phyloP scores from a whole-genome alignment of 2,888 invertebrate species.

The Scelioninae gen. 2 region DNA sequence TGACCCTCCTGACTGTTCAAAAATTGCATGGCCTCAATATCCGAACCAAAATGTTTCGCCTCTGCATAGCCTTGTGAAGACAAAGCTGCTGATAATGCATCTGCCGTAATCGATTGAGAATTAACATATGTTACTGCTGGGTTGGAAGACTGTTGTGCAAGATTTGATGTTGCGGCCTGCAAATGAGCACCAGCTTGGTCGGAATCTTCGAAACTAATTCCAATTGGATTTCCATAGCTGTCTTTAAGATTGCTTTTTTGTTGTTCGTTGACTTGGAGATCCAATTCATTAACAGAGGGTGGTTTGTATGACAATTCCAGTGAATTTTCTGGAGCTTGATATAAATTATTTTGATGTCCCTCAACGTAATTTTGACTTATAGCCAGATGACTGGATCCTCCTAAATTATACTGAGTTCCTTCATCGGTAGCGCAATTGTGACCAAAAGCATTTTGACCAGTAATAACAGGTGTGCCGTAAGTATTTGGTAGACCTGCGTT shows the following conservation, averaged over 20 bases:
- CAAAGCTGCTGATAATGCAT: constrained; percentile 63
- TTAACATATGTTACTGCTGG: neutral
- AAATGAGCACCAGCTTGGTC: constrained; percentile 56
- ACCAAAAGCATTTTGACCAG: no score
- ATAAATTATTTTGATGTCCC: constrained; percentile 29
- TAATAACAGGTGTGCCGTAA: constrained; percentile 67
- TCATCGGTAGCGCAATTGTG: no score
- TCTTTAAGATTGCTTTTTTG: constrained; percentile 68
- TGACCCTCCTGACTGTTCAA: constrained; percentile 67
- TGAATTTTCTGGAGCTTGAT: constrained; percentile 56
- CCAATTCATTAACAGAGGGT: constrained; percentile 67
- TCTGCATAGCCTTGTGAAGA: constrained; percentile 66
- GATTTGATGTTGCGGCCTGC: constrained; percentile 39
- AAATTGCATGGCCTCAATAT: constrained; percentile 68
- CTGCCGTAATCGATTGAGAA: constrained; percentile 62
- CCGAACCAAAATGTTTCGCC: constrained; percentile 64
- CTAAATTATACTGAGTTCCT: constrained; percentile 52
- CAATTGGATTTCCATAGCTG: constrained; percentile 71
- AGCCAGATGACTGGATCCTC: no score
- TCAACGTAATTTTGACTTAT: constrained; percentile 41
- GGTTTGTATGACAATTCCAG: constrained; percentile 56
- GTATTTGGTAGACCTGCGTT: constrained; percentile 63
- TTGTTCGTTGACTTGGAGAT: constrained; percentile 66
- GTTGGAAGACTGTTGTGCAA: constrained; percentile 51
- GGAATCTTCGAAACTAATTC: constrained; percentile 56